Base-by-base conservation (phyloP, 1,140 invertebrate genomes). In the Cheumatopsyche charites region DNA sequence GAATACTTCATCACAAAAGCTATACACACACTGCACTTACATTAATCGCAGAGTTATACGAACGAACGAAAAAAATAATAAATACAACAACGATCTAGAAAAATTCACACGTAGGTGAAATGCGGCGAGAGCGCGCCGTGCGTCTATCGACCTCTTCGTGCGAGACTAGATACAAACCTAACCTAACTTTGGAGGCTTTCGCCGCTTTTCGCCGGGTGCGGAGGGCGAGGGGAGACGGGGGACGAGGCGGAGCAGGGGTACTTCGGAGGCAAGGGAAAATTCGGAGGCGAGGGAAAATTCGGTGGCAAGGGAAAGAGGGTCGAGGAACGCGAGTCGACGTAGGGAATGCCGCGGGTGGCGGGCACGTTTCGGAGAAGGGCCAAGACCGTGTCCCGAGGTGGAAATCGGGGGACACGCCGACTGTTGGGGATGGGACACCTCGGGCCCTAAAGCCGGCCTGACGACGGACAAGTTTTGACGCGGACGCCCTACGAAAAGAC, bases 111-210 rank as follows among this genome's bases (percentile, higher is more conserved):
- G 19, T 23, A 23, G 17, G 41, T 26, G 63, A 21, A 42, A 15
- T 66, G 19, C 4, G 47, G 3, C 21, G 42, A 52, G 66, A 55
- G 66, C 47, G 66, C 23, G 49, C 66, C 47, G 69, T 52, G 69
- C 69, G 69, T 75, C 67, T 75, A 75, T 75, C 73, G 73, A 75
- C 73, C 73, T 75, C 73, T 72, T 70, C 29, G 66, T 55, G 43
- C 67, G 70, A 70, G 73, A 75, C 70, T 66, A 75, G 73, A 75
- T 75, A 75, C 23, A 72, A 70, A 75, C 73, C 73, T 75, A 75
- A 75, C 73, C 73, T 75, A 70, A 73, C 43, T 45, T 42, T 36
- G 26, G 62, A 36, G 21, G 52, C 15, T 21, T 69, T 43, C 23
- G 2, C 36, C 66, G 1, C 58, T 43, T 26, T 67, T 62, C 17